Evolutionary conservation across 2,113 vertebrate genomes (phyloP).

Genomic region (Eonycteris spelaea): DNA sequence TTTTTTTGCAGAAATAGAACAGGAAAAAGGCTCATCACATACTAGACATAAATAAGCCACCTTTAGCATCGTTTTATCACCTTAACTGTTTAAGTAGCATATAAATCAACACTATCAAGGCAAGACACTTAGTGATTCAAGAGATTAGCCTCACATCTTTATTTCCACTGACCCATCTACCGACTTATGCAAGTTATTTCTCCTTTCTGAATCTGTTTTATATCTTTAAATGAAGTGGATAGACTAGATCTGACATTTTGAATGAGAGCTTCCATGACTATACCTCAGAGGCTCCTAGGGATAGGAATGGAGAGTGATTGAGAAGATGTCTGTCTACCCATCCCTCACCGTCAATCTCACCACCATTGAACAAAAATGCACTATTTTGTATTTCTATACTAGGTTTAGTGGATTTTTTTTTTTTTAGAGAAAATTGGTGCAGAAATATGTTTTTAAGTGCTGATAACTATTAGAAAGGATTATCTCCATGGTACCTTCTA

Average conservation of each 20-base stretch:
- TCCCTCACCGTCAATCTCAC: not conserved
- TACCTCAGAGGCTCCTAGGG: not conserved
- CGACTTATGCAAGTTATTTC: not conserved
- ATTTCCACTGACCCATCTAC: not conserved
- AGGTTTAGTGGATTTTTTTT: not conserved
- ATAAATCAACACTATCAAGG: not conserved
- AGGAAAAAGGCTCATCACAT: not conserved
- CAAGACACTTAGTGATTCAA: not conserved
- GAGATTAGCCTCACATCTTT: not conserved
- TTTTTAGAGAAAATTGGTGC: not conserved
- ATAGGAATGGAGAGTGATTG: not conserved
- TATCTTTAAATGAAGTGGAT: not conserved
- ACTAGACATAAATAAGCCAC: not conserved
- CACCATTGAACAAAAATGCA: not conserved
- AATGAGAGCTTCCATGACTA: not conserved
- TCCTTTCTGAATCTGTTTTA: not conserved
- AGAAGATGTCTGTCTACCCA: not conserved
- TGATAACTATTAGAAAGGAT: not conserved
- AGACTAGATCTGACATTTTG: not conserved
- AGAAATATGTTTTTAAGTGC: not conserved
- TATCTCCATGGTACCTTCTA: not conserved
- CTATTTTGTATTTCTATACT: not conserved
- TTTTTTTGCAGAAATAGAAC: not conserved
- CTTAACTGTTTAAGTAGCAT: not conserved
- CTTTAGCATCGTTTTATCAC: not conserved